Base-by-base conservation (phyloP, 2,797 vertebrate genomes). In the Bovichtus variegatus region DNA sequence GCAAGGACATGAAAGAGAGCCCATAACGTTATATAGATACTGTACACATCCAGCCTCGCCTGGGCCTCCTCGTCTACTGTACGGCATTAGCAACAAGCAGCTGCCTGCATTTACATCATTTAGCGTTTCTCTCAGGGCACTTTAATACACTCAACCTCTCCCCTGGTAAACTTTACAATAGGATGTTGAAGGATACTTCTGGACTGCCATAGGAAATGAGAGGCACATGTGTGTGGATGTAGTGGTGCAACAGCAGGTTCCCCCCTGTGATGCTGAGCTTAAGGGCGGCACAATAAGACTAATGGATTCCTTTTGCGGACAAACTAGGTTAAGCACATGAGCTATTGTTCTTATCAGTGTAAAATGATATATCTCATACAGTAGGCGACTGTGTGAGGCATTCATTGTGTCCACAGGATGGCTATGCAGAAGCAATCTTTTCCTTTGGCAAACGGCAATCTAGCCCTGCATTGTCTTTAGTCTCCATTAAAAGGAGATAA, bases 1-100 rank as follows among this genome's bases (percentile, higher is more conserved):
- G 95, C 90, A 94, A 94, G 93, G 94, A 96, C 95, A 96, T 97
- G 95, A 96, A 97, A 97, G 96, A 93, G 94, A 95, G 93, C 94
- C 92, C 93, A 94, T 95, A 95, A 97, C 95, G 95, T 96, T 96
- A 96, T 96, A 96, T 89, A 91, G 88, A 91, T 92, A 90, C 84
- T 89, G 89, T 92, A 88, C 83, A 87, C 93, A 86, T 87, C 79
- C 80, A 88, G 82, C 69, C 89, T 82, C 59, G 76, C 71, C 83
- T 76, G 91, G 90, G 90, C 88, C 93, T 91, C 85, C 76, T 85
- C 58, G 71, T 91, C 90, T 88, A 96, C 92, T 86, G 90, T 91
- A 90, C 63, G 29, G 87, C 96, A 94, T 96, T 96, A 96, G 94
- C 96, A 94, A 92, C 94, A 91, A 94, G 96, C 97, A 98, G 97